Base-by-base conservation (phyloP, 2,888 invertebrate species). In the Luperina testacea region DNA sequence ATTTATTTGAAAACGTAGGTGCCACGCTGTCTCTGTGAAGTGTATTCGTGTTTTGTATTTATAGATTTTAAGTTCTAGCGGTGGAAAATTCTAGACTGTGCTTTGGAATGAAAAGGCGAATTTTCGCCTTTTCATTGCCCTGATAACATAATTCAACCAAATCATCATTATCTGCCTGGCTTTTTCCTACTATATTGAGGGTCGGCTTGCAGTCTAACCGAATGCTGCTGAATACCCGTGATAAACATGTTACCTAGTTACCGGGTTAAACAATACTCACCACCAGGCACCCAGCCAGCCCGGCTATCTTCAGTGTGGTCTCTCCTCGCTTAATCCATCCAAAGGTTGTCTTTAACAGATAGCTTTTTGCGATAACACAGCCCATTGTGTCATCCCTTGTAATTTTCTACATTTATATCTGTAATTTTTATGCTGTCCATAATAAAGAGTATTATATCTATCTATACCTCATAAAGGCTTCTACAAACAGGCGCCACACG, bases 1-100 rank as follows among this genome's bases (percentile, higher is more conserved):
- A 77, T 84, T 85, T 75, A 85, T 63, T 3, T 0, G 57, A n/a
- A 20, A 38, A 87, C 80, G 84, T 85, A 85, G 87, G 87, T 75
- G 80, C 84, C 84, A 53, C 45, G 74, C 80, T 15, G 87, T 87
- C 87, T 85, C 69, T 15, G 38, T 32, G 51, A 64, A 24, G 13
- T 64, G 32, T 32, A 67, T 42, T 77, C n/a, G 6, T 57, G 27
- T 74, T 72, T 68, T 67, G 9, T 53, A 32, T 71, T 71, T 68
- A 64, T 45, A 63, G 51, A 59, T 48, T 61, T 69, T 53, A 53
- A 53, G 15, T 17, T 65, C 17, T 51, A 13, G 5, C 51, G 3
- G 0, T 65, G 8, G 65, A 78, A 70, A 15, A 24, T 63, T 76
- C 64, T 67, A 73, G 72, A 59, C 17, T 15, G 5, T 15, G 42